Base-by-base conservation (phyloP, 2,113 vertebrate species). In the Setophaga petechia region DNA sequence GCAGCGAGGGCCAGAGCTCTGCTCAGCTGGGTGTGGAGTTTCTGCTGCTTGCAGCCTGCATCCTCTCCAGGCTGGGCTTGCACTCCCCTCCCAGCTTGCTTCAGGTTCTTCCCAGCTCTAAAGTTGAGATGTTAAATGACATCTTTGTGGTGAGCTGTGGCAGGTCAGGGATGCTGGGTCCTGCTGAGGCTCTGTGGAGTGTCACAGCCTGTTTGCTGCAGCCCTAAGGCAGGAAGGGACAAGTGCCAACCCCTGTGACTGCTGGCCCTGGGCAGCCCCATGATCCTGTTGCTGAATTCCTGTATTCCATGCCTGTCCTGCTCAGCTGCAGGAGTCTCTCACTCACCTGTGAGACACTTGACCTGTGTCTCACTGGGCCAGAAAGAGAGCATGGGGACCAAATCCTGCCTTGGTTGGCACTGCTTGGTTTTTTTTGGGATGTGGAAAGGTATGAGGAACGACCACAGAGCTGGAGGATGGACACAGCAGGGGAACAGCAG, bases 291-390 rank as follows among this genome's bases (percentile, higher is more conserved):
- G 37, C 37, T 39, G 37, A 10, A 39, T 39, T 39, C 37, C 37
- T 54, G 47, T 12, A 7, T 55, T 47, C 43, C 0, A 0, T n/a
- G 52, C 21, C 47, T 31, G 33, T 41, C 31, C 31, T 83, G 71
- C 76, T 80, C 39, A 35, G 58, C 58, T 59, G 35, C 49, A 55
- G 67, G 25, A 68, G 10, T 51, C n/a, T 33, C 7, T 30, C 7
- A 2, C 20, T 46, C 41, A 11, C 11, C 27, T 62, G 4, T 37
- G 66, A 35, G 12, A 76, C 2, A 0, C 51, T 22, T 71, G 35
- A 12, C 14, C 35, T 74, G 8, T 41, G 61, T 62, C 31, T 71
- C 3, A 0, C 0, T 62, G 47, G 43, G 19, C 31, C 31, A 25
- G 43, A 76, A 21, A 33, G 43, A 80, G 39, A 59, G 54, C 24